Evolutionary conservation across 2,888 invertebrate genomes (phyloP).

Genomic region (Drosophila yooni): DNA sequence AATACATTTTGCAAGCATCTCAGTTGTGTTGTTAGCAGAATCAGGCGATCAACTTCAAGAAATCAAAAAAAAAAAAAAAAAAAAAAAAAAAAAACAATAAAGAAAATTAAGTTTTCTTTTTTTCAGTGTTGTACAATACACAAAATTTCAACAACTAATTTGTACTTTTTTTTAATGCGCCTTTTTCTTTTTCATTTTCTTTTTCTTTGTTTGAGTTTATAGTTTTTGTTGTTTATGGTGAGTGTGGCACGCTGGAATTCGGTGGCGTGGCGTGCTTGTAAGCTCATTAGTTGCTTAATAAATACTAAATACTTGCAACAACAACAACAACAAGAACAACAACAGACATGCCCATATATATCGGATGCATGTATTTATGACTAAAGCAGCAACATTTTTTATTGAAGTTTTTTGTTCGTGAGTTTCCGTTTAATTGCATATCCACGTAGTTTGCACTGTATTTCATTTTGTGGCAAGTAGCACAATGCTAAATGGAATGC

Average conservation of each 20-base stretch:
- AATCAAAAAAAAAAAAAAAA: too few species aligned
- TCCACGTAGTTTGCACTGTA: background rate
- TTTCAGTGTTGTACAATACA: background rate
- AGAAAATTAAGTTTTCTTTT: background rate
- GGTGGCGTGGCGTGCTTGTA: slow-evolving; percentile 30
- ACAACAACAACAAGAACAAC: background rate
- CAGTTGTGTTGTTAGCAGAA: too few species aligned
- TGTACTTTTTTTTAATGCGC: background rate
- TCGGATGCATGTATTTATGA: background rate
- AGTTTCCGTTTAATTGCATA: slow-evolving; percentile 44
- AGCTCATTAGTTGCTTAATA: slow-evolving; percentile 53
- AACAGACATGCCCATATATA: background rate
- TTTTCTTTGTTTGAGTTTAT: background rate
- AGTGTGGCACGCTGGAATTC: slow-evolving; percentile 1
- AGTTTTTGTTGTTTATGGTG: background rate
- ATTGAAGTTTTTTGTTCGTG: slow-evolving; percentile 44
- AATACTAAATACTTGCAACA: slow-evolving; percentile 31
- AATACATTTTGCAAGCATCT: background rate
- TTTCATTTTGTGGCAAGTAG: slow-evolving; percentile 43
- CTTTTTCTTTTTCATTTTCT: background rate
- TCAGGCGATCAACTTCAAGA: too few species aligned
- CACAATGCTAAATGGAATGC: slow-evolving; percentile 56
- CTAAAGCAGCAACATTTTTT: slow-evolving; percentile 10
- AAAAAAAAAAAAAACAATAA: too few species aligned
- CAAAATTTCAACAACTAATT: background rate